Percentiles rank a stretch among this genome's conserved stretches.
phyloP scores from a whole-genome alignment of 1,140 invertebrate species.

The Myzus persicae region DNA sequence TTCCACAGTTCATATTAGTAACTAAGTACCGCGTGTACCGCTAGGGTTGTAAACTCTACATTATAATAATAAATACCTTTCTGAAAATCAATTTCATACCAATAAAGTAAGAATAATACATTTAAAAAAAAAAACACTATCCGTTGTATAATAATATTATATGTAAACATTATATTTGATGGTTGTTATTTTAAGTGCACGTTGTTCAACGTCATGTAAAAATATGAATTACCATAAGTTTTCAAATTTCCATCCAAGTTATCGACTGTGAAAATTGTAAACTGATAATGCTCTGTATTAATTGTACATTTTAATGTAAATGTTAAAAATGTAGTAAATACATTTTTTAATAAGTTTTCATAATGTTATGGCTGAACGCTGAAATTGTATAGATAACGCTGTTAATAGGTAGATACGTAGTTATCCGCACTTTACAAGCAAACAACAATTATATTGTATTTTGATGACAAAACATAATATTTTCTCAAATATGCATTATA shows the following conservation, averaged over 20 bases:
- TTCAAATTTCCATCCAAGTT: neutral
- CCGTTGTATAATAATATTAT: neutral
- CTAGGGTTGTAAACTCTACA: neutral
- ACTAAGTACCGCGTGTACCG: neutral
- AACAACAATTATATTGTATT: neutral
- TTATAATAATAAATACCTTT: neutral
- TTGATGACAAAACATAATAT: neutral
- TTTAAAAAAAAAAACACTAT: neutral
- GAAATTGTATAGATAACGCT: neutral
- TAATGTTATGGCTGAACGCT: neutral
- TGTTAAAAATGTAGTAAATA: neutral
- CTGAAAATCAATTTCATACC: neutral
- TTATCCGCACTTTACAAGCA: neutral
- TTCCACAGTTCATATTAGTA: neutral
- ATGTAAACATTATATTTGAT: neutral
- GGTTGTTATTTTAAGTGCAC: neutral
- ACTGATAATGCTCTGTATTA: neutral
- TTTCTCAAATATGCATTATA: neutral
- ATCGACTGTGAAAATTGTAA: neutral
- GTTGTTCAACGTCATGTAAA: neutral
- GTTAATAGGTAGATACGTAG: neutral
- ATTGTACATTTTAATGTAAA: too few species aligned
- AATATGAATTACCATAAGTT: neutral
- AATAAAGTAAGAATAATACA: neutral
- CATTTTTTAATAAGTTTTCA: neutral